phyloP scores from a whole-genome alignment of 37 sponge, comb jelly and placozoan genomes.

The Crambe crambe region DNA sequence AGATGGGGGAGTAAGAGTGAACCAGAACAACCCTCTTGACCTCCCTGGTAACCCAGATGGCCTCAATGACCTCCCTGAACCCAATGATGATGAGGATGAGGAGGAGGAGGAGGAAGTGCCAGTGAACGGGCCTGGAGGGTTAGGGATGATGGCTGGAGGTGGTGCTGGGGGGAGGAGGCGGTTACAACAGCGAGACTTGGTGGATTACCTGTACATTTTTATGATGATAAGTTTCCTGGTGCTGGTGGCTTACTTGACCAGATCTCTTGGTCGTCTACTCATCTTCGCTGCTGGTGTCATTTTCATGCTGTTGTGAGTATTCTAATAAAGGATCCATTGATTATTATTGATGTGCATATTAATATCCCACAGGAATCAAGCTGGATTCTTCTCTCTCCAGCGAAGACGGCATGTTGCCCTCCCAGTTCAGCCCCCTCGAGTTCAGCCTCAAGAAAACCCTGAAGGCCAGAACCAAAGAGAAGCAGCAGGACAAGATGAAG shows the following conservation, averaged over 20 bases:
- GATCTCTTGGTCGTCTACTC: constrained; percentile 63
- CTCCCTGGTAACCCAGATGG: neutral
- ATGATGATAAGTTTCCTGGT: constrained; percentile 56
- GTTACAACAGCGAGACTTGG: constrained; percentile 34
- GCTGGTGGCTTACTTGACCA: constrained; percentile 64
- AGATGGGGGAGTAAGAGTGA: constrained; percentile 2
- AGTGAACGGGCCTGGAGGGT: constrained; percentile 33
- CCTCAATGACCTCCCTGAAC: constrained; percentile 16
- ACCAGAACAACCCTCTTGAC: neutral
- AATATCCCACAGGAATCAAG: constrained; percentile 89
- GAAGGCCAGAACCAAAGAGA: neutral
- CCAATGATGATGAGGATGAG: neutral
- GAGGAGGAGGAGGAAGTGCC: constrained; percentile 19
- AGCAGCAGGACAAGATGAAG: neutral
- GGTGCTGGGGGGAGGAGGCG: neutral
- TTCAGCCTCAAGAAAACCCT: neutral
- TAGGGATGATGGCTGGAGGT: constrained; percentile 16
- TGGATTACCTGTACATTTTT: constrained; percentile 72
- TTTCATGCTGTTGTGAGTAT: constrained; percentile 74
- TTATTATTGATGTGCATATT: too few relatives aligned
- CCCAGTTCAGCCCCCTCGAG: neutral
- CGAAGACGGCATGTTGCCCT: constrained; percentile 32
- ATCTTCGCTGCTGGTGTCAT: constrained; percentile 57
- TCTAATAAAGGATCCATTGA: neutral
- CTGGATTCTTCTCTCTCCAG: constrained; percentile 68